A percentile compares a stretch with the other conserved stretches of the same genome.
These are phyloP conservation scores for Cladopsammia gracilis DNA, from an alignment of 64 coral and sea anemone genomes.

Conservation along the genomic window DNA sequence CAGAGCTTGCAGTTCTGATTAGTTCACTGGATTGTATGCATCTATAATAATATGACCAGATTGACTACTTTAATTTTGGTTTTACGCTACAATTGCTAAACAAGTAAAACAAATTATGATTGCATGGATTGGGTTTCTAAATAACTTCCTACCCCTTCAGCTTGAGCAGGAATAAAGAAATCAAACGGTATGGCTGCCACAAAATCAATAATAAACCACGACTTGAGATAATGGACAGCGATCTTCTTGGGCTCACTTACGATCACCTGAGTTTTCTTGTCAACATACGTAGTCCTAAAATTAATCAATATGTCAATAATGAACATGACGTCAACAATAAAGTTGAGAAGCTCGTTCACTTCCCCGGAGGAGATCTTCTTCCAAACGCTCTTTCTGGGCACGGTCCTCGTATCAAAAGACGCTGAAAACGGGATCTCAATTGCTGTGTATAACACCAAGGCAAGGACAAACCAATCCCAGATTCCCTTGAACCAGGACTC, in stretches of 20 bases:
- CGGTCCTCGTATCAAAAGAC: slow-evolving; percentile 51
- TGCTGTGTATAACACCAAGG: slow-evolving; percentile 80
- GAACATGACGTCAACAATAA: slow-evolving; percentile 93
- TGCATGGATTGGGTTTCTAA: no score
- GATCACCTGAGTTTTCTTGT: slow-evolving; percentile 50
- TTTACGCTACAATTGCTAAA: no score
- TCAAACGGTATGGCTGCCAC: slow-evolving; percentile 96
- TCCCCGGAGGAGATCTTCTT: slow-evolving; percentile 2
- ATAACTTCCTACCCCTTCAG: slow-evolving; percentile 32
- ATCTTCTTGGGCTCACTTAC: slow-evolving; percentile 80
- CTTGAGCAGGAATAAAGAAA: slow-evolving; percentile 55
- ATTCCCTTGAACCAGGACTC: slow-evolving; percentile 80
- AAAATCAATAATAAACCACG: slow-evolving; percentile 96
- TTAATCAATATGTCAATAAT: slow-evolving; percentile 94
- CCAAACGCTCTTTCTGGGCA: neutral
- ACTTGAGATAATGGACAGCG: slow-evolving; percentile 89
- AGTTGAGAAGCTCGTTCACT: slow-evolving; percentile 44
- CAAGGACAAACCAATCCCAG: slow-evolving; percentile 91
- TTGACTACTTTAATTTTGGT: no score
- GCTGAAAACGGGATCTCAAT: slow-evolving; percentile 87
- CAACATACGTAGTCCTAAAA: slow-evolving; percentile 91
- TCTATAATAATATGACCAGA: no score
- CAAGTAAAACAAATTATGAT: no score
- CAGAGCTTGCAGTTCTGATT: no score
- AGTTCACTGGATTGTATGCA: no score